These are phyloP conservation scores for Upupa epops DNA, from an alignment of 2,113 vertebrate species.

Conservation along the genomic window DNA sequence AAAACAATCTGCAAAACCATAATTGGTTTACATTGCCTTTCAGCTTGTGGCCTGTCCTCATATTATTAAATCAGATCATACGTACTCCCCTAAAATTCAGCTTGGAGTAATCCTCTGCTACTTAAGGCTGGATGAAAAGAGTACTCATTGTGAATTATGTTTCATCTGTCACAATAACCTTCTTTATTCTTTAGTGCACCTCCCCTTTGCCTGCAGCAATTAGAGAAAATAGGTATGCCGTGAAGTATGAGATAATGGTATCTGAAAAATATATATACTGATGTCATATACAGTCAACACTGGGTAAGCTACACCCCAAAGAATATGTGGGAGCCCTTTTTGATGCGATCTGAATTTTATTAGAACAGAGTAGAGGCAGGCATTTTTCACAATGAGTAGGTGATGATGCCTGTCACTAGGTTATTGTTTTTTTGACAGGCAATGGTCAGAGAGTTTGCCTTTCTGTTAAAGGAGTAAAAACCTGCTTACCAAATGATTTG, in stretches of 20 bases:
- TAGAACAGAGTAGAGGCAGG: constrained; percentile 26
- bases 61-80: constrained; percentile 71
- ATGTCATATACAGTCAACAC: constrained; percentile 49
- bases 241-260: constrained; percentile 68
- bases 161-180: constrained; percentile 83
- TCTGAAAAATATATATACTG: constrained; percentile 69
- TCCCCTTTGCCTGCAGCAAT: constrained; percentile 79
- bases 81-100: constrained; percentile 73
- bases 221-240: constrained; percentile 79
- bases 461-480: constrained; percentile 53
- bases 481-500: constrained; percentile 24
- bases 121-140: constrained; percentile 77
- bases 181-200: constrained; percentile 78
- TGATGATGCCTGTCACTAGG: constrained; percentile 45
- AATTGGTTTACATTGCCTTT: constrained; percentile 56
- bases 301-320: constrained; percentile 49
- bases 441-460: constrained; percentile 22
- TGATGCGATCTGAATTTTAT: constrained; percentile 22
- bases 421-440: constrained; percentile 43
- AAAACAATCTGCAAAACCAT: constrained; percentile 47
- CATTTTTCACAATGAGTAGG: constrained; percentile 49
- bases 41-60: constrained; percentile 58
- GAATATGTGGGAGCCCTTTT: constrained; percentile 47
- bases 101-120: constrained; percentile 75
- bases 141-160: constrained; percentile 81